phyloP scores from a whole-genome alignment of 1,140 invertebrate genomes.

The Druon quercuslanigerum region DNA sequence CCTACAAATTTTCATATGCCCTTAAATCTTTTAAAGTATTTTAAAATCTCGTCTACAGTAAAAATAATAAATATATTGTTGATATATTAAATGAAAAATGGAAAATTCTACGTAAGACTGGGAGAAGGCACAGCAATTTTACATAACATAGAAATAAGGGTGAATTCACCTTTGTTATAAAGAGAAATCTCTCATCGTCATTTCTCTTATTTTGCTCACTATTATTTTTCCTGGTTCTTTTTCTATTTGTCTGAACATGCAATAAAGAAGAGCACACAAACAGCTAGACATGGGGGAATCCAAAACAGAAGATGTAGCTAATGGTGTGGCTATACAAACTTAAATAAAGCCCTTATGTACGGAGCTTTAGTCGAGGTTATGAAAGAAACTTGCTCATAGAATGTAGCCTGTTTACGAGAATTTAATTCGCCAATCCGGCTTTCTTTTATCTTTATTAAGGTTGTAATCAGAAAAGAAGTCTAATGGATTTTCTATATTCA shows the following conservation, averaged over 20 bases:
- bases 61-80: too few species aligned
- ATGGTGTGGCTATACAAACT: conserved; percentile 14
- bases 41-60: too few species aligned
- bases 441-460: background rate
- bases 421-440: background rate
- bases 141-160: too few species aligned
- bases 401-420: background rate
- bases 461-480: too few species aligned
- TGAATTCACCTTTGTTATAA: background rate
- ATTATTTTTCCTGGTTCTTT: background rate
- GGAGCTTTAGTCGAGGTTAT: background rate
- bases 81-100: too few species aligned
- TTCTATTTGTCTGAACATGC: background rate
- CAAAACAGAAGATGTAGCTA: conserved; percentile 10
- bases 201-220: background rate
- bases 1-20: too few species aligned
- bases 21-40: too few species aligned
- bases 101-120: too few species aligned
- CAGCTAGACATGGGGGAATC: background rate
- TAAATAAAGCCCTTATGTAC: conserved; percentile 17
- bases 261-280: background rate
- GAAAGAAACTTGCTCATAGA: background rate
- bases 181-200: background rate
- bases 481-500: background rate
- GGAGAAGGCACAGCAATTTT: too few species aligned